Percentiles rank a stretch among this genome's conserved stretches.
These are phyloP conservation scores for Caenorhabditis sp. DNA, from an alignment of 2,888 invertebrate genomes.

Conservation along the genomic window DNA sequence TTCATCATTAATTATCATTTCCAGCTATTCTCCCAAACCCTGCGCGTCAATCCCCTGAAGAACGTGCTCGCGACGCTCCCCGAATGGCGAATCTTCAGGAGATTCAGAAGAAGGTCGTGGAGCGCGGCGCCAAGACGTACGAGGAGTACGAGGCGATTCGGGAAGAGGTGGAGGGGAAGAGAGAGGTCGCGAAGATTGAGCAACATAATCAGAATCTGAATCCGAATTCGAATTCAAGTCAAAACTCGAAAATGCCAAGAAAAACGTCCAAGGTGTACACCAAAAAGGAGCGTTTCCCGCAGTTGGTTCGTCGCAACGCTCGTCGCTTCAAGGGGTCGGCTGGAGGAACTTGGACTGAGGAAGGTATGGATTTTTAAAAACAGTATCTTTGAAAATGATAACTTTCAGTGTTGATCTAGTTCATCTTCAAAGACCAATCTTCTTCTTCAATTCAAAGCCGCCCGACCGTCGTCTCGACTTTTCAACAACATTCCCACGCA, in stretches of 20 bases:
- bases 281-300: constrained; percentile 9
- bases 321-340: background rate
- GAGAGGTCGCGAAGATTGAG: too few relatives aligned
- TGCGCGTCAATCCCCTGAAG: background rate
- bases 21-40: constrained; percentile 24
- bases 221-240: too few relatives aligned
- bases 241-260: background rate
- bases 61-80: constrained; percentile 15
- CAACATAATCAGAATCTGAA: too few relatives aligned
- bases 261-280: background rate
- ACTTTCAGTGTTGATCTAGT: background rate
- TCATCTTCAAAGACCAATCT: background rate
- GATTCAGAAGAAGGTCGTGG: constrained; percentile 1
- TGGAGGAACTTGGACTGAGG: constrained; percentile 23
- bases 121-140: background rate
- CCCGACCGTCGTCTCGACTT: too few relatives aligned
- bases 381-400: background rate
- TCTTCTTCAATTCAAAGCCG: too few relatives aligned
- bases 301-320: constrained; percentile 34
- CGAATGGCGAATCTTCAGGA: background rate
- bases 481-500: background rate
- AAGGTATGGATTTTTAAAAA: background rate
- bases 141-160: constrained; percentile 7
- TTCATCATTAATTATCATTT: too few relatives aligned
- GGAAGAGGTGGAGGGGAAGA: constrained; percentile 12